phyloP scores from a whole-genome alignment of 2,113 vertebrate species.

The Bubo blakistoni region DNA sequence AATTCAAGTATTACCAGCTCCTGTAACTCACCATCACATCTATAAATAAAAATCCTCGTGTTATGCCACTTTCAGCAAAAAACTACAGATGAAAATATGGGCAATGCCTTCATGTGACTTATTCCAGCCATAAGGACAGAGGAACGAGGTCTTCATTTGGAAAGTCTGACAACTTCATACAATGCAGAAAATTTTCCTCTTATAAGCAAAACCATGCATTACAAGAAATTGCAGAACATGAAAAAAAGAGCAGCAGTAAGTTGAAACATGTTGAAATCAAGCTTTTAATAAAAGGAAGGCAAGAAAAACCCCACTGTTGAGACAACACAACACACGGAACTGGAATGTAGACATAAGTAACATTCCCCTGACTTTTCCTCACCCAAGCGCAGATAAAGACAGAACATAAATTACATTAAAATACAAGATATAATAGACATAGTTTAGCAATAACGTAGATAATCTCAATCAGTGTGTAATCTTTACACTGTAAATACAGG shows the following conservation, averaged over 20 bases:
- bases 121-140: not conserved
- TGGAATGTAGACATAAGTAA: not conserved
- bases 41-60: not conserved
- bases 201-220: not conserved
- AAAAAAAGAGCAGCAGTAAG: not conserved
- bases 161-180: not conserved
- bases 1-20: not conserved
- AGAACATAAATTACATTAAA: not conserved
- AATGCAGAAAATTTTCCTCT: not conserved
- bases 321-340: not conserved
- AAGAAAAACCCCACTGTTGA: not conserved
- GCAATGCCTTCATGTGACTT: not conserved
- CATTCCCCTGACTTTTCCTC: not conserved
- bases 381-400: not conserved
- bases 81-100: not conserved
- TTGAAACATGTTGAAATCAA: not conserved
- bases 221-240: not conserved
- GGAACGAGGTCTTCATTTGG: not conserved
- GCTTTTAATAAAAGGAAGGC: not conserved
- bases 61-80: not conserved
- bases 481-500: not conserved
- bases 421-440: accelerated
- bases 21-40: not conserved
- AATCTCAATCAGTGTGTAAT: not conserved
- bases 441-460: not conserved